Conservation (phyloP, 2,888 invertebrate genomes). For the Alsophila aescularia region DNA sequence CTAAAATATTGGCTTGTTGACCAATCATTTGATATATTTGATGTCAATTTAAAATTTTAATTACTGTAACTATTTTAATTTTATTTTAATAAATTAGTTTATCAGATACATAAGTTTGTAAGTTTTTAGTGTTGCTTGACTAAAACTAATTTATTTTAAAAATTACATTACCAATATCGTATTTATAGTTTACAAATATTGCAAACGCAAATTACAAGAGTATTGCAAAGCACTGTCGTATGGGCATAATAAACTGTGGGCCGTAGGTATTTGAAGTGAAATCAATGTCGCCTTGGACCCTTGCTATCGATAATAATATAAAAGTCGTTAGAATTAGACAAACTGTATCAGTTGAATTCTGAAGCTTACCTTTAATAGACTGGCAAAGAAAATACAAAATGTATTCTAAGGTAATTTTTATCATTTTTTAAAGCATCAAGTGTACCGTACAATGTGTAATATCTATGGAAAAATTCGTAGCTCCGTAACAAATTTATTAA, state of each 20-base stretch:
- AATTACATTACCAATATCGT: too few relatives aligned
- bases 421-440: background rate
- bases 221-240: background rate
- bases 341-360: slow-evolving; percentile 27
- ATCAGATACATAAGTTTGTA: too few relatives aligned
- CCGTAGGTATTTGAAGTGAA: slow-evolving; percentile 39
- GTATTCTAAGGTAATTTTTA: slow-evolving; percentile 27
- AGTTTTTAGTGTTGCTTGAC: too few relatives aligned
- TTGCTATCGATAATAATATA: slow-evolving; percentile 37
- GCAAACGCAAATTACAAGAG: too few relatives aligned
- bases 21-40: too few relatives aligned
- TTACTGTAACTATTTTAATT: too few relatives aligned
- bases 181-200: too few relatives aligned
- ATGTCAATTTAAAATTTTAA: too few relatives aligned
- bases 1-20: too few relatives aligned
- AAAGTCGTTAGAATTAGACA: slow-evolving; percentile 32
- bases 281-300: slow-evolving; percentile 41
- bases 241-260: background rate
- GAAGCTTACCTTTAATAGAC: background rate
- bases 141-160: too few relatives aligned
- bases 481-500: too few relatives aligned
- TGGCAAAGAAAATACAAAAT: slow-evolving; percentile 15
- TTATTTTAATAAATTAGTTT: too few relatives aligned
- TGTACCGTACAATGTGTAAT: background rate
- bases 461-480: background rate